A percentile compares a stretch with the other conserved stretches of the same genome.
Evolutionary conservation across 2,797 vertebrate species (phyloP).

Genomic region (Parauchenoglanis punctatus): DNA sequence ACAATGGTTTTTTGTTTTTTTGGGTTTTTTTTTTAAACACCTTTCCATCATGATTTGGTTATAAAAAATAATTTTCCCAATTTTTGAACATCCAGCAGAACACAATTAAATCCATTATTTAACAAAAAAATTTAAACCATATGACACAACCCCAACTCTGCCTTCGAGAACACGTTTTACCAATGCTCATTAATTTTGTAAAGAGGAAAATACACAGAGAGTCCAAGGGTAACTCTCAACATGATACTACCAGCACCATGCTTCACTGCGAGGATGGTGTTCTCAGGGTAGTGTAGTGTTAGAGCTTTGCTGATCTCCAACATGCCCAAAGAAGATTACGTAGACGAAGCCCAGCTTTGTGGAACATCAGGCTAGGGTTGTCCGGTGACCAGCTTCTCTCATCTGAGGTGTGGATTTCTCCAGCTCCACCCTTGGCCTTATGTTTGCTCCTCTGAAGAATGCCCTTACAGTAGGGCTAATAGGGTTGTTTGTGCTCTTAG

Average conservation of each 20-base stretch:
- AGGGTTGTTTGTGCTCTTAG: neutral
- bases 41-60: neutral
- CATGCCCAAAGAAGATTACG: neutral
- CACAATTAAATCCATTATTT: neutral
- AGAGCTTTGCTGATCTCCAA: neutral
- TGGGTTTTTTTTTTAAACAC: neutral
- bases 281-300: neutral
- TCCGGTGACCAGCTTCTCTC: neutral
- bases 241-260: neutral
- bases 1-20: neutral
- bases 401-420: neutral
- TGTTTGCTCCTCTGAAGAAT: neutral
- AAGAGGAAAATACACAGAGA: neutral
- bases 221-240: neutral
- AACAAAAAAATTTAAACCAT: neutral
- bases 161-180: neutral
- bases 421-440: neutral
- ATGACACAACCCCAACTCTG: neutral
- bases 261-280: neutral
- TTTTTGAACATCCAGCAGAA: neutral
- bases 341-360: neutral
- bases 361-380: too few relatives aligned
- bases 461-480: neutral
- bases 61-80: neutral
- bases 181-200: neutral